A percentile compares a stretch with the other conserved stretches of the same genome.
Conservation (phyloP, 2,113 vertebrate genomes). For the Sapajus apella region DNA sequence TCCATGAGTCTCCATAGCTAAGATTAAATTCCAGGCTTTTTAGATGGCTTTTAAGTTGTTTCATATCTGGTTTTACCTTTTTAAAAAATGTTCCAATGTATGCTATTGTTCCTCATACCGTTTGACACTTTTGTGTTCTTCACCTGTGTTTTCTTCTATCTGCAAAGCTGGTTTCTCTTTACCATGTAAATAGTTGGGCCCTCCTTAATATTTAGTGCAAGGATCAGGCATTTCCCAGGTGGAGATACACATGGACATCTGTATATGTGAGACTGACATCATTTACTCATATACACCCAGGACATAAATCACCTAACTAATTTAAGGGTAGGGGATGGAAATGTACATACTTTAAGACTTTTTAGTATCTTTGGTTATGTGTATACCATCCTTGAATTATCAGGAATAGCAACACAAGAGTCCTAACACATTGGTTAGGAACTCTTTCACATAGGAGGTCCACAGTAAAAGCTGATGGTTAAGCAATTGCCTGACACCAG, state of each 20-base stretch:
- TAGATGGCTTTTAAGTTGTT: background rate
- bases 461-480: background rate
- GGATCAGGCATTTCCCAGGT: background rate
- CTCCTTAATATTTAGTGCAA: conserved; percentile 18
- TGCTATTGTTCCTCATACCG: background rate
- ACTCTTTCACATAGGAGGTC: background rate
- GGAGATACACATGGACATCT: background rate
- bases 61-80: background rate
- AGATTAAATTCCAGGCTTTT: background rate
- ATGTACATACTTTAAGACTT: background rate
- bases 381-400: background rate
- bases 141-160: background rate
- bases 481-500: background rate
- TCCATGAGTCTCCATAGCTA: background rate
- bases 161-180: conserved; percentile 1
- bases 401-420: background rate
- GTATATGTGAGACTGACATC: background rate
- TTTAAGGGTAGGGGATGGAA: background rate
- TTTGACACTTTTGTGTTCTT: background rate
- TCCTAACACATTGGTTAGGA: background rate
- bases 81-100: background rate
- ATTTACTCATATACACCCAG: background rate
- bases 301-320: background rate
- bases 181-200: background rate
- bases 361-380: background rate